These are phyloP conservation scores for Spicauda simplicius DNA, from an alignment of 2,888 invertebrate genomes.

Conservation along the genomic window DNA sequence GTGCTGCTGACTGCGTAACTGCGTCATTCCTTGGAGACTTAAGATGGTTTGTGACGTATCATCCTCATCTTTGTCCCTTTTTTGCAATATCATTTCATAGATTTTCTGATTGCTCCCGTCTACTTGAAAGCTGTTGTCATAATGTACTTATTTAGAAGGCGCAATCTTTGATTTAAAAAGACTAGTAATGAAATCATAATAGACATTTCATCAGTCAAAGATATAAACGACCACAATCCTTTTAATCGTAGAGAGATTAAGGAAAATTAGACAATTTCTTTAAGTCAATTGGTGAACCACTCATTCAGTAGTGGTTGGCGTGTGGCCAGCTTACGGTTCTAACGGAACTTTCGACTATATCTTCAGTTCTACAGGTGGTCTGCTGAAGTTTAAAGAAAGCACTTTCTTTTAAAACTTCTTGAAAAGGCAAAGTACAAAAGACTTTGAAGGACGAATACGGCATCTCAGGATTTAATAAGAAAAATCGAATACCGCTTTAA, in stretches of 20 bases:
- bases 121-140: too few relatives aligned
- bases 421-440: background rate
- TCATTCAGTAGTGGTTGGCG: background rate
- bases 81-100: too few relatives aligned
- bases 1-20: too few relatives aligned
- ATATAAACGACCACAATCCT: too few relatives aligned
- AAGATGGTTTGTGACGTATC: too few relatives aligned
- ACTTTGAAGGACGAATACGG: background rate
- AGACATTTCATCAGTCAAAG: too few relatives aligned
- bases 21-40: too few relatives aligned
- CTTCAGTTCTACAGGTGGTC: slow-evolving; percentile 7
- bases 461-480: background rate
- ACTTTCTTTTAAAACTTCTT: slow-evolving; percentile 1
- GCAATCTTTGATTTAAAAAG: too few relatives aligned
- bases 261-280: background rate
- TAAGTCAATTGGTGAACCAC: background rate
- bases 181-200: too few relatives aligned
- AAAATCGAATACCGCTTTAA: background rate
- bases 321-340: background rate
- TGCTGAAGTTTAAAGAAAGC: background rate
- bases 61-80: too few relatives aligned
- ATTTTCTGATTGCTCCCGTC: too few relatives aligned
- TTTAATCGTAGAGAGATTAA: background rate
- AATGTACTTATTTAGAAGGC: too few relatives aligned
- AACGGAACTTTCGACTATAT: background rate